Conservation (phyloP, 2,113 vertebrate genomes). For the Tupaia chinensis region DNA sequence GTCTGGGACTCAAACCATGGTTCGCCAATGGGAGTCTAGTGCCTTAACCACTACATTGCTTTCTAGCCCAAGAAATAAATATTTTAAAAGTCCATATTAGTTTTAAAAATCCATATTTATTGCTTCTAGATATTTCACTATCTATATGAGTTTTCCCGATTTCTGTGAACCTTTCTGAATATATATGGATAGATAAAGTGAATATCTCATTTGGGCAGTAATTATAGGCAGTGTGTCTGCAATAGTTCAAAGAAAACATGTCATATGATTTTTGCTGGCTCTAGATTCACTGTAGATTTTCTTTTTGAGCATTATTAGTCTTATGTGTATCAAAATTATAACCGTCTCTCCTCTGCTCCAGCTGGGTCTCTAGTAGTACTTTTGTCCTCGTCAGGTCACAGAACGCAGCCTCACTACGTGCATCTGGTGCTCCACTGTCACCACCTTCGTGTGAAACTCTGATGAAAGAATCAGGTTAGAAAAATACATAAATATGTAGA, state of each 20-base stretch:
- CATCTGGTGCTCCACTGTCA: neutral
- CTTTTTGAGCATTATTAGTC: neutral
- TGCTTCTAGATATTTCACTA: conserved; percentile 17
- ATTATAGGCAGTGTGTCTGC: neutral
- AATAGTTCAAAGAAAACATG: neutral
- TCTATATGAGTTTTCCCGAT: neutral
- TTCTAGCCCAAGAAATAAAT: neutral
- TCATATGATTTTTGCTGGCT: neutral
- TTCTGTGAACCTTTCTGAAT: neutral
- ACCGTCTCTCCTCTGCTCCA: neutral
- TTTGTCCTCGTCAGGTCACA: neutral
- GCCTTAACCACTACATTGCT: too few relatives aligned
- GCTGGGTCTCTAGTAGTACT: neutral
- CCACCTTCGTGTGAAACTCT: neutral
- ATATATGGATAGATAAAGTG: neutral
- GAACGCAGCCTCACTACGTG: neutral
- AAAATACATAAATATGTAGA: neutral
- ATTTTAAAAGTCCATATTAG: neutral
- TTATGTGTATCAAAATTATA: conserved; percentile 1
- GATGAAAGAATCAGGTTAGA: neutral
- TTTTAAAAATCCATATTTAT: neutral
- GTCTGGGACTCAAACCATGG: too few relatives aligned
- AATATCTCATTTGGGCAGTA: neutral
- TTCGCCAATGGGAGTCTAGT: too few relatives aligned
- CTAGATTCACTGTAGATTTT: neutral